Percentiles rank a stretch among this genome's conserved stretches.
Conservation (phyloP, 2,797 vertebrate genomes). For the Hozukius guyotensis region DNA sequence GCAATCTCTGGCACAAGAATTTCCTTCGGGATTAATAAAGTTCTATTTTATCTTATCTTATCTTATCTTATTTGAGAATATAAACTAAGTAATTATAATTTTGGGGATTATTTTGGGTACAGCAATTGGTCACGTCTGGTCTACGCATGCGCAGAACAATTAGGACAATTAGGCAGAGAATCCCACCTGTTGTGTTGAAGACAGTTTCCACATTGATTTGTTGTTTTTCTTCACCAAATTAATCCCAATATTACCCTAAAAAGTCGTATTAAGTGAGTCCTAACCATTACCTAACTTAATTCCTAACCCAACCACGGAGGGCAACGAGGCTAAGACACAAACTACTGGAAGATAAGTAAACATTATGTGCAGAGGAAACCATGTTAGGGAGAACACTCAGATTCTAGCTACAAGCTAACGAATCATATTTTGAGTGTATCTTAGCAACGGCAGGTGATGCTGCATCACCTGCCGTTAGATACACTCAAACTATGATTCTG, state of each 20-base stretch:
- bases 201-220: background rate
- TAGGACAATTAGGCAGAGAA: background rate
- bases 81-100: no score
- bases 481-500: background rate
- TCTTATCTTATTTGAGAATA: no score
- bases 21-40: no score
- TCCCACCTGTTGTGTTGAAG: background rate
- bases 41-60: no score
- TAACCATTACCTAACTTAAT: background rate
- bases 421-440: no score
- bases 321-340: background rate
- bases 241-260: accelerated
- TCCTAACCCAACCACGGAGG: background rate
- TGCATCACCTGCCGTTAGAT: background rate
- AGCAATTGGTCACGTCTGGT: background rate
- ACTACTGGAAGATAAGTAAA: background rate
- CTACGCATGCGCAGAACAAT: background rate
- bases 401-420: no score
- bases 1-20: no score
- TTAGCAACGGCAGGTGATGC: no score
- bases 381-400: no score
- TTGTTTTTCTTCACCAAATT: background rate
- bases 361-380: no score
- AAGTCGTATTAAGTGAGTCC: background rate
- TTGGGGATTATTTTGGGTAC: background rate